phyloP scores from a whole-genome alignment of 2,888 invertebrate species.

The Pogonocherus hispidulus region DNA sequence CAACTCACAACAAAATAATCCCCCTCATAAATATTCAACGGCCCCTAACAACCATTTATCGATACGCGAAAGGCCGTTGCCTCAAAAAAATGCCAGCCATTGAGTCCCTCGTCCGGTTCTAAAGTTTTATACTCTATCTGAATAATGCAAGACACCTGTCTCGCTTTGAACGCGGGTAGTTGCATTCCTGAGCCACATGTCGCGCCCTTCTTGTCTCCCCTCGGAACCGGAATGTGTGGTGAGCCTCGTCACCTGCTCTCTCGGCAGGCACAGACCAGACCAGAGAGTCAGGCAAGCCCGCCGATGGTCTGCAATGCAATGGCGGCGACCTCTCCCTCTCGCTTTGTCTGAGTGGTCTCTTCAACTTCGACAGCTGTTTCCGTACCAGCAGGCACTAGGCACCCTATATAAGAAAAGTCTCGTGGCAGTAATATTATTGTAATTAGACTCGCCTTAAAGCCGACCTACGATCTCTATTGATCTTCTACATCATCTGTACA shows the following conservation, averaged over 20 bases:
- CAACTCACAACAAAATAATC: neutral
- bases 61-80: constrained; percentile 29
- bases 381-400: constrained; percentile 32
- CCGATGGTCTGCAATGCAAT: too few species aligned
- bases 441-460: too few species aligned
- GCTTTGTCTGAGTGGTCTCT: too few species aligned
- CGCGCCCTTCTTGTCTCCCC: constrained; percentile 35
- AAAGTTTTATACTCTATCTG: constrained; percentile 22
- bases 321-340: too few species aligned
- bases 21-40: constrained; percentile 23
- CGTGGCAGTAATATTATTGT: too few species aligned
- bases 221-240: constrained; percentile 38
- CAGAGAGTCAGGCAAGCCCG: neutral
- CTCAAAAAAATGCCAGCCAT: constrained; percentile 29
- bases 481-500: too few species aligned
- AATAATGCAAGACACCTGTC: constrained; percentile 35
- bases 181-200: constrained; percentile 50
- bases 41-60: constrained; percentile 28
- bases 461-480: too few species aligned
- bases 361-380: constrained; percentile 44
- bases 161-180: constrained; percentile 27
- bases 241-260: constrained; percentile 37
- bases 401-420: constrained; percentile 15
- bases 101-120: constrained; percentile 30
- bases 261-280: constrained; percentile 11